Percentiles rank a stretch among this genome's conserved stretches.
Evolutionary conservation across 1,140 invertebrate genomes (phyloP).

Genomic region (Protaetia brevitarsis): DNA sequence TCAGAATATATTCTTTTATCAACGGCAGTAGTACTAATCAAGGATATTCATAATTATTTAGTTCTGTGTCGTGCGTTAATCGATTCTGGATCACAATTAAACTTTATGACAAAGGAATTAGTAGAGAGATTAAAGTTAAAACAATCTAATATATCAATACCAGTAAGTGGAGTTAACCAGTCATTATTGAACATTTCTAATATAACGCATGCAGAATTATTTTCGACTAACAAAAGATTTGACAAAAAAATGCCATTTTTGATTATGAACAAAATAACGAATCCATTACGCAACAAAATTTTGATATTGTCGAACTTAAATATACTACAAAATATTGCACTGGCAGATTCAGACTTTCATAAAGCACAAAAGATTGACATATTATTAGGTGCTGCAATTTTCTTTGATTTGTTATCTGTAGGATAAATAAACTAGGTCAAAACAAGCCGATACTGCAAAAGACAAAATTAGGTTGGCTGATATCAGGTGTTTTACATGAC

Average conservation of each 20-base stretch:
- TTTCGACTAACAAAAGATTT: constrained; percentile 2
- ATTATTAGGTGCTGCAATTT: constrained; percentile 37
- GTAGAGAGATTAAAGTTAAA: constrained; percentile 23
- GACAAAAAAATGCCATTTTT: constrained; percentile 6
- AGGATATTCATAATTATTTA: constrained; percentile 24
- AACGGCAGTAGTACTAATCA: constrained; percentile 34
- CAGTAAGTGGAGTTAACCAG: not conserved
- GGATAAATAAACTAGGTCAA: too few species aligned
- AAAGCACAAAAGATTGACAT: constrained; percentile 32
- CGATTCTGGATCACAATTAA: constrained; percentile 35
- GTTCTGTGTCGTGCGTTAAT: constrained; percentile 30
- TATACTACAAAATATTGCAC: constrained; percentile 32
- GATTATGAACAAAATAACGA: constrained; percentile 13
- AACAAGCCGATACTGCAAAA: too few species aligned
- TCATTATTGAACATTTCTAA: not conserved
- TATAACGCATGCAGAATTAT: not conserved
- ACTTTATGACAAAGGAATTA: constrained; percentile 35
- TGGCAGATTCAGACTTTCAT: constrained; percentile 36
- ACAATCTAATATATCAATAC: not conserved
- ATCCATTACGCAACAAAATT: not conserved
- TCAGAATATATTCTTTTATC: constrained; percentile 29
- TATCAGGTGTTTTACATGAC: constrained; percentile 26
- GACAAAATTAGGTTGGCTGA: constrained; percentile 40
- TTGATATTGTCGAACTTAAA: constrained; percentile 27
- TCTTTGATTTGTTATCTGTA: constrained; percentile 31